Evolutionary conservation across 1,140 invertebrate species (phyloP).

Genomic region (Aphelenchoides fujianensis): DNA sequence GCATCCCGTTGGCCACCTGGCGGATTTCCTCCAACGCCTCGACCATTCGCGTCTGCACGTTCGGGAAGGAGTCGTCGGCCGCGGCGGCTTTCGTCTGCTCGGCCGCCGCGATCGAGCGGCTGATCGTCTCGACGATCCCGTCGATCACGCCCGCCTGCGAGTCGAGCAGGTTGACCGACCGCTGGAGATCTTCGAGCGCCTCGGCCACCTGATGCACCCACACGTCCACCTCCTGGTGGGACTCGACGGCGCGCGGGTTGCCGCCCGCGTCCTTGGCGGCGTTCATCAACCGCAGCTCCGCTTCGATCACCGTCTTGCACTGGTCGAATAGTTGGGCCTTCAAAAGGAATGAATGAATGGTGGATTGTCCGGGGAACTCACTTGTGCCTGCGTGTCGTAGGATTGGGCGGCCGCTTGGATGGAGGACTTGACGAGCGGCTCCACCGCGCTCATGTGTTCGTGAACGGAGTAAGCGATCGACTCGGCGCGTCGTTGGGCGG

Average conservation of each 20-base stretch:
- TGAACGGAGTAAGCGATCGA: constrained; percentile 82
- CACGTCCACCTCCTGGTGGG: constrained; percentile 48
- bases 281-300: constrained; percentile 74
- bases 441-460: constrained; percentile 77
- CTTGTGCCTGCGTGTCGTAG: constrained; percentile 82
- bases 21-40: constrained; percentile 87
- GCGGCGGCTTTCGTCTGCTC: constrained; percentile 67
- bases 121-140: constrained; percentile 83
- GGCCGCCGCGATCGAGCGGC: constrained; percentile 76
- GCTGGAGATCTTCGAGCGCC: constrained; percentile 75
- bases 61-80: constrained; percentile 72
- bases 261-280: constrained; percentile 83
- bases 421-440: constrained; percentile 76
- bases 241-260: constrained; percentile 73
- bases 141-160: constrained; percentile 47
- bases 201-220: constrained; percentile 68
- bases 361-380: no score
- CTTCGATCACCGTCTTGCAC: constrained; percentile 87
- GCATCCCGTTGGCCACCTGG: constrained; percentile 85
- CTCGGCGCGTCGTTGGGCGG: constrained; percentile 85
- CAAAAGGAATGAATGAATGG: no score
- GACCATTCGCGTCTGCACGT: constrained; percentile 96
- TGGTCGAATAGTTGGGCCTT: constrained; percentile 83
- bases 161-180: constrained; percentile 74
- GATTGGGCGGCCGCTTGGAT: constrained; percentile 81